Evolutionary conservation across 2,888 invertebrate species (phyloP).

Genomic region (Rhorus exstirpatorius): DNA sequence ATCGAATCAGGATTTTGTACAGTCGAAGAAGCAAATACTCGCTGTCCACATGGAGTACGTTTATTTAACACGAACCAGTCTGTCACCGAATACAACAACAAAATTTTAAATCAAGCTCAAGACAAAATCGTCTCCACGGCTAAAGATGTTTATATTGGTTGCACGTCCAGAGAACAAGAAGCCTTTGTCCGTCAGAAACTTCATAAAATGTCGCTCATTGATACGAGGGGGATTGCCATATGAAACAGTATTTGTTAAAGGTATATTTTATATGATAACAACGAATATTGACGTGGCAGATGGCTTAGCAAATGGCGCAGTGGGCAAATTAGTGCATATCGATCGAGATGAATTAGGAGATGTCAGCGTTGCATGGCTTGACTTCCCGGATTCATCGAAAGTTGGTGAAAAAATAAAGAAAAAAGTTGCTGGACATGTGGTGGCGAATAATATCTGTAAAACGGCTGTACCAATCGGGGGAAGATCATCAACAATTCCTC

Average conservation of each 20-base stretch:
- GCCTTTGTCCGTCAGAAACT: constrained; percentile 44
- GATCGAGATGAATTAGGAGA: constrained; percentile 60
- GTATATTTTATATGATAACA: constrained; percentile 74
- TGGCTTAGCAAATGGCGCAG: constrained; percentile 79
- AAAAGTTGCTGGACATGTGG: no score
- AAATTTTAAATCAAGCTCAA: constrained; percentile 35
- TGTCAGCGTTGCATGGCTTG: no score
- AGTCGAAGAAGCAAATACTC: no score
- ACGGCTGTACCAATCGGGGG: constrained; percentile 32
- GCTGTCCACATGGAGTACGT: constrained; percentile 73
- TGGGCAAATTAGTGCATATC: constrained; percentile 75
- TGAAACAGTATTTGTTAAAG: constrained; percentile 68
- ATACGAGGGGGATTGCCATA: constrained; percentile 77
- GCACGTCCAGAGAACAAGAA: not conserved
- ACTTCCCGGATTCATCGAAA: no score
- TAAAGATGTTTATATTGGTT: constrained; percentile 59
- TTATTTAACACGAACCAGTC: constrained; percentile 76
- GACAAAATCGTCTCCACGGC: constrained; percentile 69
- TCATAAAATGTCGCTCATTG: constrained; percentile 73
- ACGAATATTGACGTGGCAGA: constrained; percentile 80
- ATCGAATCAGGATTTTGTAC: no score
- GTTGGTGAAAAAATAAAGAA: no score
- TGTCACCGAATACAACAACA: constrained; percentile 77
- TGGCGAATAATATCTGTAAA: constrained; percentile 3
- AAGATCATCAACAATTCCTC: constrained; percentile 39